Conservation (phyloP, 2,888 invertebrate species). For the Listrodromus nycthemerus region DNA sequence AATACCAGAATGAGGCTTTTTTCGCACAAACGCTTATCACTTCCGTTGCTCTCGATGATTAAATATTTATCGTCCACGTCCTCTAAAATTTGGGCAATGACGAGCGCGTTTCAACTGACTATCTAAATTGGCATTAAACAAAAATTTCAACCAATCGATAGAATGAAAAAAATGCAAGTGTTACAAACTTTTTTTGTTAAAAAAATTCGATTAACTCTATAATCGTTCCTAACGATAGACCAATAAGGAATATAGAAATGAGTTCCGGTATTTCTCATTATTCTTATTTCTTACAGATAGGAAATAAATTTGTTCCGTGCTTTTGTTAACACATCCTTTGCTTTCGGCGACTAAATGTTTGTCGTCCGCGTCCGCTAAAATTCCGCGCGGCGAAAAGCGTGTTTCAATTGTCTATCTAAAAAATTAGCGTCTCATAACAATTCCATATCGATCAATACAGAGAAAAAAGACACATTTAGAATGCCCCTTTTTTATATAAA, state of each 20-base stretch:
- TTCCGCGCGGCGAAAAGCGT: neutral
- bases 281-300: no score
- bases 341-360: neutral
- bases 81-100: neutral
- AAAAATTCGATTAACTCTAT: neutral
- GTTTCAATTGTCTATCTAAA: neutral
- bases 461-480: neutral
- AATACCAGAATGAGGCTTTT: neutral
- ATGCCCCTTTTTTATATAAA: neutral
- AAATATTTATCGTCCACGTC: neutral
- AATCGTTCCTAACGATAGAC: neutral
- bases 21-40: neutral
- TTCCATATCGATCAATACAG: neutral
- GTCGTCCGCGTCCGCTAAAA: neutral
- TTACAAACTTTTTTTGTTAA: neutral
- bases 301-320: neutral
- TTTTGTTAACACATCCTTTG: neutral
- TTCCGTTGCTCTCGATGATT: neutral
- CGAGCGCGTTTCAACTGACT: neutral
- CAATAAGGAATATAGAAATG: no score
- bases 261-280: no score
- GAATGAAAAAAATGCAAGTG: neutral
- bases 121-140: slow-evolving; percentile 16
- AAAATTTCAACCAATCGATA: neutral
- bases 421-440: slow-evolving; percentile 9